Conservation (phyloP, 2,797 vertebrate species). For the Cuculus canorus region DNA sequence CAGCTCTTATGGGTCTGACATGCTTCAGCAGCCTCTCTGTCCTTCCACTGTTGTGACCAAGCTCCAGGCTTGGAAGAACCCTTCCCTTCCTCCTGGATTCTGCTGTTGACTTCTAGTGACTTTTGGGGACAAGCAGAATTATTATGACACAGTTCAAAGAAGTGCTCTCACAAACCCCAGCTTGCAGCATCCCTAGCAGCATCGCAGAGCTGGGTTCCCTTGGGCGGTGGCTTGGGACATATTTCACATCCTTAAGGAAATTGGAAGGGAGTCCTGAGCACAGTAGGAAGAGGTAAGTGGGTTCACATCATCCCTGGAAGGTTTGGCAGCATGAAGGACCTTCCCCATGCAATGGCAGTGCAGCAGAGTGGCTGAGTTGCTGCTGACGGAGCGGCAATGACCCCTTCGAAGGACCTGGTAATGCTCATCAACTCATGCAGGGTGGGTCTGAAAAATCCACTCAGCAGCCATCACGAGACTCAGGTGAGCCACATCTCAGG, state of each 20-base stretch:
- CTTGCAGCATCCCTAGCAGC: neutral
- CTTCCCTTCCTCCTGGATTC: neutral
- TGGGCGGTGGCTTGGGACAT: neutral
- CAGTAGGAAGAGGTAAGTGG: slow-evolving; percentile 26
- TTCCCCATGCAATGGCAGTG: neutral
- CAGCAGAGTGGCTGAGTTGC: neutral
- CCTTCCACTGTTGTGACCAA: neutral
- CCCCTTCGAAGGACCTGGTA: neutral
- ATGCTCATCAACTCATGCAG: neutral
- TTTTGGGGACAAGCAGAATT: neutral
- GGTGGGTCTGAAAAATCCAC: neutral
- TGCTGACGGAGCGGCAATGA: neutral
- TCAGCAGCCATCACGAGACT: neutral
- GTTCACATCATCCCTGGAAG: slow-evolving; percentile 6
- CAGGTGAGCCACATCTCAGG: neutral
- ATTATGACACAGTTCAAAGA: neutral
- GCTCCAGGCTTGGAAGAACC: neutral
- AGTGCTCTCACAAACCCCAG: neutral
- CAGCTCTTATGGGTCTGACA: neutral
- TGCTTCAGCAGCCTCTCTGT: neutral
- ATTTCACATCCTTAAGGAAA: neutral
- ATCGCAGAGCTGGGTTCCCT: neutral
- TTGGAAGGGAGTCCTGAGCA: slow-evolving; percentile 24
- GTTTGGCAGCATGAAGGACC: neutral
- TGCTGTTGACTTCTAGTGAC: neutral